Percentiles rank a stretch among this genome's conserved stretches.
These are phyloP conservation scores for Lampris megalopsis DNA, from an alignment of 2,113 vertebrate genomes.

Conservation along the genomic window DNA sequence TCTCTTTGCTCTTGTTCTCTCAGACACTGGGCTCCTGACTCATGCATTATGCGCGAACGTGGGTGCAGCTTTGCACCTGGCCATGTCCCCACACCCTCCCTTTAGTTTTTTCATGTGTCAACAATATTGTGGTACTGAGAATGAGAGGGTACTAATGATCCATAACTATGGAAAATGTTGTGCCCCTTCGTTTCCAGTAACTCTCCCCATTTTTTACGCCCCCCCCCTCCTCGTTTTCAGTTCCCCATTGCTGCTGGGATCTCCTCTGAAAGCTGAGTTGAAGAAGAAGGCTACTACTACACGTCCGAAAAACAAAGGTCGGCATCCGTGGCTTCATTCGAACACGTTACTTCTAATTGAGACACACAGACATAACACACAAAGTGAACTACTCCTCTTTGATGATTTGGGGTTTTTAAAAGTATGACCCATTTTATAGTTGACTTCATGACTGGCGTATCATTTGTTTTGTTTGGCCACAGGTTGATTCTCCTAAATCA, in stretches of 20 bases:
- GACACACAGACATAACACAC: constrained; percentile 17
- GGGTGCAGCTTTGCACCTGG: constrained; percentile 43
- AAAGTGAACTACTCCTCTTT: constrained; percentile 30
- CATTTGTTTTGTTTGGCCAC: constrained; percentile 38
- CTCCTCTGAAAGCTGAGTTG: constrained; percentile 79
- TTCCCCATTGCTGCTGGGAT: constrained; percentile 77
- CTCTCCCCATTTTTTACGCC: constrained; percentile 7
- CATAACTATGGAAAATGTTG: constrained; percentile 72
- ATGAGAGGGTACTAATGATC: constrained; percentile 63
- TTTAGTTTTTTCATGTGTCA: constrained; percentile 63
- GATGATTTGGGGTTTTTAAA: constrained; percentile 32
- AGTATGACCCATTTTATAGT: constrained; percentile 29
- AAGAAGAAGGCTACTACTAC: constrained; percentile 68
- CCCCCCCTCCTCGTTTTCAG: constrained; percentile 71
- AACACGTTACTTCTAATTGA: constrained; percentile 23
- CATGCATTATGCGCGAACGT: constrained; percentile 22
- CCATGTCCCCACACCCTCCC: constrained; percentile 33
- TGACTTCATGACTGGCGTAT: constrained; percentile 25
- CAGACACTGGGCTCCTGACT: constrained; percentile 33
- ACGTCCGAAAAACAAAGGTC: constrained; percentile 77
- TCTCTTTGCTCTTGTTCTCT: constrained; percentile 9
- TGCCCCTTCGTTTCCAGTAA: constrained; percentile 65
- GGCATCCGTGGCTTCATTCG: constrained; percentile 31
- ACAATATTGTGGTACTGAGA: constrained; percentile 51
- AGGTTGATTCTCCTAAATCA: constrained; percentile 16